phyloP scores from a whole-genome alignment of 2,888 invertebrate species.

The Cynaeus angustus region DNA sequence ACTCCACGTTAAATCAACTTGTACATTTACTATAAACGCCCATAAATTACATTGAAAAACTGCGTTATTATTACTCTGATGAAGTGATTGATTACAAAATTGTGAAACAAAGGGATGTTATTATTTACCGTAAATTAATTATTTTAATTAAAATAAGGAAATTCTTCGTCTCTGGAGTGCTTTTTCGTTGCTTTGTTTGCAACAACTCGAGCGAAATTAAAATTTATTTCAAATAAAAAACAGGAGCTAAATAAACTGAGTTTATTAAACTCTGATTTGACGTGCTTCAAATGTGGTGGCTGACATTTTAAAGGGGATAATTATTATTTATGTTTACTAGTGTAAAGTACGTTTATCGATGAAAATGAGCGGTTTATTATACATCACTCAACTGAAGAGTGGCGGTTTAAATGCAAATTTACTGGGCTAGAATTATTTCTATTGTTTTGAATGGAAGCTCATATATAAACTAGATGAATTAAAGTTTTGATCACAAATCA shows the following conservation, averaged over 20 bases:
- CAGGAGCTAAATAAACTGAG: conserved; percentile 19
- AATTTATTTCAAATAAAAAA: conserved; percentile 37
- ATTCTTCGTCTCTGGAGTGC: conserved; percentile 37
- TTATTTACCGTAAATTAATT: conserved; percentile 39
- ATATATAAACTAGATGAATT: neutral
- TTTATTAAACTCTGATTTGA: conserved; percentile 17
- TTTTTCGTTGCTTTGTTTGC: conserved; percentile 37
- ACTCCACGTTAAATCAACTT: too few relatives aligned
- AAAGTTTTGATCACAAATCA: too few relatives aligned
- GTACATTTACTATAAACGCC: neutral
- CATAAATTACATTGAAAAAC: neutral
- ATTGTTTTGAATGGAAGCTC: neutral
- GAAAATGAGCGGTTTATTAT: too few relatives aligned
- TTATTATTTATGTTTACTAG: too few relatives aligned
- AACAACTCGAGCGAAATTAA: conserved; percentile 35
- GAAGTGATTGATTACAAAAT: conserved; percentile 31
- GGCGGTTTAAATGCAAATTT: too few relatives aligned
- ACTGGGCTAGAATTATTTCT: neutral
- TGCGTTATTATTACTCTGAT: conserved; percentile 4
- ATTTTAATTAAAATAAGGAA: conserved; percentile 41
- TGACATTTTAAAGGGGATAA: too few relatives aligned
- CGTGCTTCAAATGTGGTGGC: too few relatives aligned
- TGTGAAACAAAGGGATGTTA: conserved; percentile 20
- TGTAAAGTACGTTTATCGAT: too few relatives aligned
- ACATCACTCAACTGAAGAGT: too few relatives aligned